Percentiles rank a stretch among this genome's conserved stretches.
These are phyloP conservation scores for Epinephelus moara DNA, from an alignment of 2,113 vertebrate species.

Conservation along the genomic window DNA sequence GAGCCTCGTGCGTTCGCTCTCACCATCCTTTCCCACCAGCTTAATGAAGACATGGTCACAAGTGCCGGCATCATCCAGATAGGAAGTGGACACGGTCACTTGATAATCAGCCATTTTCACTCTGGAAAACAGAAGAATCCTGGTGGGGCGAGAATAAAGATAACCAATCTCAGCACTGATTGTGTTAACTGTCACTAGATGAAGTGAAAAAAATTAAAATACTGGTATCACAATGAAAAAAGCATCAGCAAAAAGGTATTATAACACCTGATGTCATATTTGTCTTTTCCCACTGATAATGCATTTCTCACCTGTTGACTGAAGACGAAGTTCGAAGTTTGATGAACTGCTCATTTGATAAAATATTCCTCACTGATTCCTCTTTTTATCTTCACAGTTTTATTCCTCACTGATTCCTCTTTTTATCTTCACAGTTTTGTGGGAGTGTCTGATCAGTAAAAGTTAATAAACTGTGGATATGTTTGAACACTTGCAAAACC, in stretches of 20 bases:
- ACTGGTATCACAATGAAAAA: neutral
- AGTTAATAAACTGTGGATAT: too few relatives aligned
- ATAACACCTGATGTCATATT: neutral
- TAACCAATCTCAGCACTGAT: neutral
- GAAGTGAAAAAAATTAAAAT: neutral
- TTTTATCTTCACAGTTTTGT: slow-evolving; percentile 1
- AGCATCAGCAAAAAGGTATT: too few relatives aligned
- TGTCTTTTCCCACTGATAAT: neutral
- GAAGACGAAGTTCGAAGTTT: slow-evolving; percentile 1
- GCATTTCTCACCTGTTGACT: slow-evolving; percentile 17
- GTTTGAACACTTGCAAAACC: neutral
- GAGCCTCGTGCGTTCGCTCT: slow-evolving; percentile 37
- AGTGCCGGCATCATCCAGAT: neutral
- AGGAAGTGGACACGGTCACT: slow-evolving; percentile 48
- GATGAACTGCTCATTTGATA: neutral
- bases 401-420: rapidly evolving
- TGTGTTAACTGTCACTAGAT: neutral
- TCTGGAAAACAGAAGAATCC: neutral
- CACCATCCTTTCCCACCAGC: slow-evolving; percentile 63
- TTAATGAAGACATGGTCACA: slow-evolving; percentile 68
- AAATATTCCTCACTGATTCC: rapidly evolving
- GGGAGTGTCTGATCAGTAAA: neutral
- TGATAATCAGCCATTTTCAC: slow-evolving; percentile 51
- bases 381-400: neutral
- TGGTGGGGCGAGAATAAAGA: neutral